Base-by-base conservation (phyloP, 1,140 invertebrate species). In the Acromyrmex charruanus region DNA sequence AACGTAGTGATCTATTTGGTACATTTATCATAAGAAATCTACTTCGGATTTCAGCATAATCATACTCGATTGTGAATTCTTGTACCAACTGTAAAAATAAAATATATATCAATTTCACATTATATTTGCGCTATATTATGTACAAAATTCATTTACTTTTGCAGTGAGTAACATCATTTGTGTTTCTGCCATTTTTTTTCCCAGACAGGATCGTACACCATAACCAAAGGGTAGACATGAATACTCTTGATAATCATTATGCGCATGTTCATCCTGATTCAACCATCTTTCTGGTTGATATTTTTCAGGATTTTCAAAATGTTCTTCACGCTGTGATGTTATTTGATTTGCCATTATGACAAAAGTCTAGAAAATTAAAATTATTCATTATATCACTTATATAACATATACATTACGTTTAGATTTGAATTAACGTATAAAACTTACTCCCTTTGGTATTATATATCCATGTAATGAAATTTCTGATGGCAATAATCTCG, bases 221-320 rank as follows among this genome's bases (percentile, higher is more conserved):
- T 95, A 95, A 1, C 96, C 96, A 88, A 96, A 97, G 1, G 96
- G 96, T 69, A 97, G 95, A 66, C 94, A 94, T 12, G 95, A 90
- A 66, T 94, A 91, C 0, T 92, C 88, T 58, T 92, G 88, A 7
- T 79, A 74, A n/a, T 95, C 94, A 14, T 89, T 55, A 35, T 21
- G 3, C 7, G 14, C 16, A 16, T 58, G 10, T 39, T 74, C 39
- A 14, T 74, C 14, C 3, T 21, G 53, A 21, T 94, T 92, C 31
- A 98, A 92, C 98, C 96, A 98, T 87, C 97, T 95, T 93, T 97
- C 97, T 12, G 98, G 98, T 66, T 95, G 93, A 91, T 97, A 98
- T 55, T 96, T 96, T 9, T 95, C 92, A 0, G 97, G 96, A 88
- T 97, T 96, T 69, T 97, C 97, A 93, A 96, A 98, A 91, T 97